Evolutionary conservation across 2,797 vertebrate genomes (phyloP), one percentile per base, ranked within the genome.

Genomic region (Mus caroli): DNA sequence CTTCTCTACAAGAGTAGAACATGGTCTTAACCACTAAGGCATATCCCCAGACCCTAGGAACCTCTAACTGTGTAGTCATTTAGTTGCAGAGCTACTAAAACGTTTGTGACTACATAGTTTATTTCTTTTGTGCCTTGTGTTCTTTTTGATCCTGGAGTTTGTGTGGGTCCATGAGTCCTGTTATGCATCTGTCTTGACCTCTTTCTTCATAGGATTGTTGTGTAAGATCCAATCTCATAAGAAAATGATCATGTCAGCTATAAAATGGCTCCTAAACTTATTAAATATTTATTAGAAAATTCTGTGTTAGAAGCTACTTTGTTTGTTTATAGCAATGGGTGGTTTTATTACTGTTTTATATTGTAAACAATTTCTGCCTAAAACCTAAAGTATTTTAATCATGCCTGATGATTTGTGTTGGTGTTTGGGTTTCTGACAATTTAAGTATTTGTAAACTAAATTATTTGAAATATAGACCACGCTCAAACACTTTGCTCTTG

Each of bases 301-400:
- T 10, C 17, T 88, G 0, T 64, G 64, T 93, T 67, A 96, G 67
- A 75, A 88, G 54, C 50, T 37, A 93, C 6, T 52, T 92, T 60
- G 19, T 89, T 60, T 80, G 37, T 37, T 92, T 93, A 64, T 76
- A 88, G 24, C 20, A 92, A 0, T 93, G n/a, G 50, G 40, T 96
- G 83, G 62, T 26, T 54, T 95, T 46, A 62, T 95, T 97, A 34
- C 40, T 84, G 6, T 92, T 96, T 97, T 94, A 34, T 95, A 22
- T 95, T 37, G 88, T 85, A 84, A 86, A 71, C 2, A 86, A 58
- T 91, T 97, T 96, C 50, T 92, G 76, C 37, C 37, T 89, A 40
- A 95, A 96, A 76, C 37, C 40, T 67, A 67, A 67, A n/a, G 19
- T 46, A 67, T 85, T 88, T 90, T 96, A 85, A 85, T 94, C 2